Base-by-base conservation (phyloP, 2,888 invertebrate species). In the Nomada ferruginata region DNA sequence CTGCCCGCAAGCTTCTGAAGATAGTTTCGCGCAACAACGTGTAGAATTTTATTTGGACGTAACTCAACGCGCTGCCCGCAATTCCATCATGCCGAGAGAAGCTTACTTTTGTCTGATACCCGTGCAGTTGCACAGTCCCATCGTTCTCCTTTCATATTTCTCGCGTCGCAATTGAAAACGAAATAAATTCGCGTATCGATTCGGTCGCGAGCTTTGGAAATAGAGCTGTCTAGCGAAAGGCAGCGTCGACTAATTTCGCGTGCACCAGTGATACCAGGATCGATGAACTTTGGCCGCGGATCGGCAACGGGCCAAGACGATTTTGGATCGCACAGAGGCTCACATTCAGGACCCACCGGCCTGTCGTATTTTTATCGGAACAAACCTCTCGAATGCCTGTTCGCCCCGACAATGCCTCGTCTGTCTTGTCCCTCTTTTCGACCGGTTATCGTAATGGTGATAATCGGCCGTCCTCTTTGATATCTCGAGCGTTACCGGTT, bases 241-340 rank as follows among this genome's bases (percentile, higher is more conserved):
- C 26, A 29, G n/a, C 59, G 44, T 47, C 53, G 4, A 66, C 59
- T 65, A 53, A 75, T 79, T 70, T 50, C 26, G 52, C 59, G 59
- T 18, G 23, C 23, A 4, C 42, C 60, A 36, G 59, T 47, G 74
- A 76, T 61, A 29, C 26, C 47, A 69, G 83, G 86, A 87, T 84
- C 80, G 80, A 69, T 78, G 83, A 70, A 85, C 83, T 72, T 57
- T 52, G 69, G 55, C 55, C 68, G 69, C 36, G 68, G 83, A 89
- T 81, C 85, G 87, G 82, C 87, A 85, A n/a, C 79, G 84, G 84
- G 85, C 87, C 87, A 89, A 88, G 84, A 85, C 85, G 86, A 88
- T 89, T 87, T 85, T 82, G 84, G 79, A 85, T 74, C 76, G 73
- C 66, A 89, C 89, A 89, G 81, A 84, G 82, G 71, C 76, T 52